A percentile compares a stretch with the other conserved stretches of the same genome.
Conservation (phyloP, 1,140 invertebrate species). For the Phymastichus coffea region DNA sequence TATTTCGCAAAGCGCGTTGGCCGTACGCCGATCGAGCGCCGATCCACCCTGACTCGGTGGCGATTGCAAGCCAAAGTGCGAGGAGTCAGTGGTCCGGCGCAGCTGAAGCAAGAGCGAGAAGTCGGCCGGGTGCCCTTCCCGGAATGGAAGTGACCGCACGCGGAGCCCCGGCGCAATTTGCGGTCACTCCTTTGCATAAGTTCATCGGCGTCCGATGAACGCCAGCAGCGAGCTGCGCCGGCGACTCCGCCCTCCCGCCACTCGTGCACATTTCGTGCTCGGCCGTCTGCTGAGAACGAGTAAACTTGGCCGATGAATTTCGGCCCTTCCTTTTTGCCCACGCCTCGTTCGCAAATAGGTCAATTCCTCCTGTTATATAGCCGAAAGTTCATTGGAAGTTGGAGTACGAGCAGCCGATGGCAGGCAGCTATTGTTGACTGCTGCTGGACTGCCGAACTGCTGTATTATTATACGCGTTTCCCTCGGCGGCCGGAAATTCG, state of each 20-base stretch:
- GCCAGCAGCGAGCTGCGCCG: background rate
- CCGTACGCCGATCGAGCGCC: no score
- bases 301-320: conserved; percentile 5
- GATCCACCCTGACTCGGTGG: no score
- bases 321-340: background rate
- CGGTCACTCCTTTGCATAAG: conserved; percentile 14
- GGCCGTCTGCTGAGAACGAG: background rate
- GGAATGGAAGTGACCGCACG: conserved; percentile 13
- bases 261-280: background rate
- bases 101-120: no score
- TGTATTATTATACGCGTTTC: no score
- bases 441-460: no score
- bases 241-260: no score
- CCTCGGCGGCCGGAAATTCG: no score
- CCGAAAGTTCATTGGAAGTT: conserved; percentile 9
- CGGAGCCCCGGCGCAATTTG: conserved; percentile 6
- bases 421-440: no score
- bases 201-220: background rate
- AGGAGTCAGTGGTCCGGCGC: no score
- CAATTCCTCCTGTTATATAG: no score
- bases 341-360: background rate
- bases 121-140: conserved; percentile 3
- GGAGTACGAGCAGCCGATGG: background rate
- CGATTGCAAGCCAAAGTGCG: no score
- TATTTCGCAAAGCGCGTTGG: no score